Evolutionary conservation across 2,888 invertebrate species (phyloP), one percentile per base, ranked within the genome.

Genomic region (Stenotaenia linearis): DNA sequence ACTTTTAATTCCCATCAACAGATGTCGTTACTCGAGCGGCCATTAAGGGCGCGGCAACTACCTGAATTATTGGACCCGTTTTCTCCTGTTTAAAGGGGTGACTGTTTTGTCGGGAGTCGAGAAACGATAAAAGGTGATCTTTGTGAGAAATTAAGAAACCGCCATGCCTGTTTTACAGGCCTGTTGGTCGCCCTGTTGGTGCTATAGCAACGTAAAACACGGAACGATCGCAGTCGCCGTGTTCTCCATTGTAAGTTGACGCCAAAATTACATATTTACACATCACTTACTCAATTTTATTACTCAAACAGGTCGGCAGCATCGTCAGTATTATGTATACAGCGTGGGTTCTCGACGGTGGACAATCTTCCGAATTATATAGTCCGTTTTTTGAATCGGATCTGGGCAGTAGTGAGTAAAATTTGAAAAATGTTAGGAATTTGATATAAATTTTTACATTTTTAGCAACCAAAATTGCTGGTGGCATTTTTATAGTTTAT

Each of bases 381-480:
- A 93, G 93, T 84, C 96, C 96, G 0, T 88, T 95, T 37, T 96
- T 96, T 87, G 96, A 96, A 87, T 91, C 95, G 35, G 95, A 95
- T 87, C 90, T 94, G 7, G 89, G 92, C 84, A 87, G 87, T 82
- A 91, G 92, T 93, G 87, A 90, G 91, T 77, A n/a, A n/a, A n/a
- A n/a, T n/a, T n/a, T 76, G 15, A 45, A 18, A 3, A n/a, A 5
- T 12, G 40, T 40, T n/a, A 15, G 2, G 18, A n/a, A 15, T 45
- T 45, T 18, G 45, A 5, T 21, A 25, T 61, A 15, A 5, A 28
- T 18, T 30, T 37, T 45, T 45, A 18, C 21, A 12, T 18, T 45
- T 21, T 25, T 30, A 80, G 69, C 61, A 21, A 77, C 75, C 61
- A 61, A 30, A 32, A 25, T 37, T n/a, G 75, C 69, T 25, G 75